Evolutionary conservation across 1,140 invertebrate species (phyloP), one percentile per base, ranked within the genome.

Genomic region (Drosophila subobscura): DNA sequence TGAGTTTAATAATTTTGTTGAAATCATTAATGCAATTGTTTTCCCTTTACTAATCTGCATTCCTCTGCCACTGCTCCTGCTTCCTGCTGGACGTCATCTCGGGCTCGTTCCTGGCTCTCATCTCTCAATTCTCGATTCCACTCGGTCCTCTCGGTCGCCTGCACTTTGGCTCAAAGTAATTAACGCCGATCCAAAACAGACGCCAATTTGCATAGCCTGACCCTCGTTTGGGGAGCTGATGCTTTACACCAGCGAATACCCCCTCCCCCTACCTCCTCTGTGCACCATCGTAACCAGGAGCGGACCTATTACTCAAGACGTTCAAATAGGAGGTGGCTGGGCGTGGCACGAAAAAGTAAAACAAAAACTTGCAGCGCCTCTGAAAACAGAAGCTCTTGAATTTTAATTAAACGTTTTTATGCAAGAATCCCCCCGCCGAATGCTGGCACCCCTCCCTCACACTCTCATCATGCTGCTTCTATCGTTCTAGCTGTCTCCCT

Each of bases 321-420:
- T 47, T 79, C 50, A 56, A 67, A 63, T 53, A 58, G 8, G 14
- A 6, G 51, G 22, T 8, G 44, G 4, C 4, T 20, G 46, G n/a
- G 46, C 25, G 57, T 8, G 27, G 33, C 12, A 27, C 8, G 41
- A 12, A 10, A 20, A 68, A 68, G 63, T 67, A 68, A 68, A 68
- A 64, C 45, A 58, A 70, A 72, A 81, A 75, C 77, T 85, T 78
- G 81, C 81, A 85, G 81, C 83, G 81, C 83, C 64, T 25, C 51
- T 50, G 74, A 64, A 84, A 85, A 85, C 81, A 81, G 86, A 85
- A 85, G 81, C 81, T 85, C 81, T 85, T 85, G 81, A 85, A 85
- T 85, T 85, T 85, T 85, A 85, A 85, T 85, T 85, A 85, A 85
- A 86, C 81, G 81, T 86, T 85, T 86, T 85, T 85, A 81, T 85